Evolutionary conservation across 2,888 invertebrate genomes (phyloP).

Genomic region (Pachymerium ferrugineum): DNA sequence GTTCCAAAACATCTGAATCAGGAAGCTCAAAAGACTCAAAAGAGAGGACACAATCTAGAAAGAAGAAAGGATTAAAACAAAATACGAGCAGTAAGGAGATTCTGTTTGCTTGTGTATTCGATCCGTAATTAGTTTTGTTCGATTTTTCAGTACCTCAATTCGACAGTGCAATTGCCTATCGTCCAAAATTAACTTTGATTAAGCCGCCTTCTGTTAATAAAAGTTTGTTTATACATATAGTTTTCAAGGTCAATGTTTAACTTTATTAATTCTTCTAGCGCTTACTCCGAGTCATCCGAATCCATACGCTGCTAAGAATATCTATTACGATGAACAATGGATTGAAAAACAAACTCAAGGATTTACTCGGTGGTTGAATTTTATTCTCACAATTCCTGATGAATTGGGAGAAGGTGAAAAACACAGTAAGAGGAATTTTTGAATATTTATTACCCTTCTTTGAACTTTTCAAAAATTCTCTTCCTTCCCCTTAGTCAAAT

Average conservation of each 20-base stretch:
- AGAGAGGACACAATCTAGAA: not conserved
- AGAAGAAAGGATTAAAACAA: not conserved
- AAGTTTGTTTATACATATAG: not conserved
- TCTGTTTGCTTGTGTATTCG: not conserved
- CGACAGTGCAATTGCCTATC: not conserved
- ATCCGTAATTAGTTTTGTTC: too few relatives aligned
- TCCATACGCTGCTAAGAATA: conserved; percentile 48
- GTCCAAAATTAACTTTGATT: not conserved
- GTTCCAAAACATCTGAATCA: not conserved
- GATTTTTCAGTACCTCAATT: not conserved
- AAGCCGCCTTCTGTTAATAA: not conserved
- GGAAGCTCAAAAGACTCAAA: not conserved
- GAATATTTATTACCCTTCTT: not conserved
- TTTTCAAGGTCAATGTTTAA: too few relatives aligned
- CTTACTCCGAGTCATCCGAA: conserved; percentile 43
- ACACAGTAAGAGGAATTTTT: not conserved
- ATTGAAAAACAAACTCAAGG: conserved; percentile 50
- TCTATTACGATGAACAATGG: conserved; percentile 52
- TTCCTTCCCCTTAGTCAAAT: not conserved
- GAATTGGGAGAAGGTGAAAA: conserved; percentile 39
- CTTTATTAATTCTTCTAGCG: too few relatives aligned
- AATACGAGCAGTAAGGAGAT: not conserved
- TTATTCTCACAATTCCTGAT: conserved; percentile 49
- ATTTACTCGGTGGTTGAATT: conserved; percentile 50
- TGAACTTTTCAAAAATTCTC: not conserved